phyloP scores from a whole-genome alignment of 2,797 vertebrate species.

The Hemitrygon akajei region DNA sequence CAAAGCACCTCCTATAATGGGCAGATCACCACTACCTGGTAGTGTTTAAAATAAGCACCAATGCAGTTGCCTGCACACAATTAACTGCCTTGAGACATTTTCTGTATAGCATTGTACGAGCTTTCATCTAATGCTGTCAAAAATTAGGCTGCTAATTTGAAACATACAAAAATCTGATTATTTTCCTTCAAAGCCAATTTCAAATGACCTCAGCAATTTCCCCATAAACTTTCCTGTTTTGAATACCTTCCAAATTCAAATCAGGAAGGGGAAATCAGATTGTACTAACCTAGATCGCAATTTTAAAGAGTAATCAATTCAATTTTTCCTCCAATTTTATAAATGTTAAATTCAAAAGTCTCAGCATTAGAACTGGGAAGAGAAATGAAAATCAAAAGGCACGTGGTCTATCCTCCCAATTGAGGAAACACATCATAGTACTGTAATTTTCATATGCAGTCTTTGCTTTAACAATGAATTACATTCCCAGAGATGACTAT shows the following conservation, averaged over 20 bases:
- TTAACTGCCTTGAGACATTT: background rate
- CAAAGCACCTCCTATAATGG: background rate
- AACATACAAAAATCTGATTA: background rate
- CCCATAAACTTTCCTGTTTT: background rate
- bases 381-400: background rate
- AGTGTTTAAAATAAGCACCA: background rate
- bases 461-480: background rate
- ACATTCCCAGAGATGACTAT: background rate
- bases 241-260: background rate
- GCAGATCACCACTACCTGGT: slow-evolving; percentile 2
- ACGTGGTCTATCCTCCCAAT: background rate
- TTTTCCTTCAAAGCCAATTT: slow-evolving; percentile 21
- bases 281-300: background rate
- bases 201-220: background rate
- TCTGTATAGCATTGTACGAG: background rate
- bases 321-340: background rate
- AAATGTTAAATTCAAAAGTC: background rate
- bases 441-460: background rate
- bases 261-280: background rate
- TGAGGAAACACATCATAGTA: background rate
- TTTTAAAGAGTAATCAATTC: slow-evolving; percentile 4
- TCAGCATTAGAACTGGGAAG: background rate
- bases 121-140: background rate
- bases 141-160: background rate
- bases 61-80: slow-evolving; percentile 8